Evolutionary conservation across 2,797 vertebrate genomes (phyloP).

Genomic region (Lophotriccus pileatus): DNA sequence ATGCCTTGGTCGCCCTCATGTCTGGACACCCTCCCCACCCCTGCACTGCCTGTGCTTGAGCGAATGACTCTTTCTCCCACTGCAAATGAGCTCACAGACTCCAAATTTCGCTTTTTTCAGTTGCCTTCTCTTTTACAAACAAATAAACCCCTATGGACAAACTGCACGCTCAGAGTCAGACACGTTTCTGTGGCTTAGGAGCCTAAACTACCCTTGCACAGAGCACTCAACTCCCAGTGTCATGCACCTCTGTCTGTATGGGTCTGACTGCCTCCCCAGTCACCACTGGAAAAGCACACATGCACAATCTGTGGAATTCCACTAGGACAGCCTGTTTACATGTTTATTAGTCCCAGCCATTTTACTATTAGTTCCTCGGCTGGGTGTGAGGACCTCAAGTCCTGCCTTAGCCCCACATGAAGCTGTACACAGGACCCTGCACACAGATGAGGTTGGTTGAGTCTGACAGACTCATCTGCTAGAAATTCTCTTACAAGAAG

Average conservation of each 20-base stretch:
- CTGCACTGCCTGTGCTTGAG: neutral
- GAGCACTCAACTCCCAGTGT: neutral
- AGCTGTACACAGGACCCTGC: neutral
- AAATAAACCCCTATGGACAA: neutral
- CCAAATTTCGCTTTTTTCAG: neutral
- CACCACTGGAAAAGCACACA: neutral
- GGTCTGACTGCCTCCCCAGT: fast-evolving
- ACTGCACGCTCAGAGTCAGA: neutral
- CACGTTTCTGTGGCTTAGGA: neutral
- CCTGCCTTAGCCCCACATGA: neutral
- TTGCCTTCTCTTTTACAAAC: neutral
- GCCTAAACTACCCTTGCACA: neutral
- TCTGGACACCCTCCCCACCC: neutral
- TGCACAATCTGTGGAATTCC: neutral
- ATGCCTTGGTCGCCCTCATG: neutral
- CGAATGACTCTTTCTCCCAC: neutral
- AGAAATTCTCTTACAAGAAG: neutral
- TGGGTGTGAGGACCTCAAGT: neutral
- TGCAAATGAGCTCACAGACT: neutral
- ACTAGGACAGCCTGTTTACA: neutral
- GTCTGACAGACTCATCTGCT: neutral
- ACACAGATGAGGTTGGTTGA: fast-evolving
- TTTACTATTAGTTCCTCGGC: neutral
- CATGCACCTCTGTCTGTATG: fast-evolving
- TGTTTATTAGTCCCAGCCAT: neutral